phyloP scores from a whole-genome alignment of 2,113 vertebrate genomes.

The Garra rufa region DNA sequence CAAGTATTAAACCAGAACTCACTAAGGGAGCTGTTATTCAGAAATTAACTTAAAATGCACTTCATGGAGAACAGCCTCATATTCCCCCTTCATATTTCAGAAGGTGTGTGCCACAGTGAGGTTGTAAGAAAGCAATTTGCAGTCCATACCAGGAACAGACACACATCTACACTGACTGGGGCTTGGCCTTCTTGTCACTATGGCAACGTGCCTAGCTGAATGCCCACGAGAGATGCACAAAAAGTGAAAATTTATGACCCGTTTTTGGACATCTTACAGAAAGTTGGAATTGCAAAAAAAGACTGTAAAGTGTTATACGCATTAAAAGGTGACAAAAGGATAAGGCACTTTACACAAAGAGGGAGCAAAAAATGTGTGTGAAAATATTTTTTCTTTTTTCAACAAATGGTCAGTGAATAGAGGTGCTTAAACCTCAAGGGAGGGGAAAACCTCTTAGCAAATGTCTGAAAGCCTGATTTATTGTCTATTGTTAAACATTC shows the following conservation, averaged over 20 bases:
- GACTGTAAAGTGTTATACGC: background rate
- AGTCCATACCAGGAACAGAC: background rate
- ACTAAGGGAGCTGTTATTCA: background rate
- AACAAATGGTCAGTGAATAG: background rate
- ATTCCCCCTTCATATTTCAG: background rate
- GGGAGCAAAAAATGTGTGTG: background rate
- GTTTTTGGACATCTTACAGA: background rate
- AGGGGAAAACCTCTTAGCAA: background rate
- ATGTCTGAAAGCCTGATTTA: background rate
- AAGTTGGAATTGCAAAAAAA: background rate
- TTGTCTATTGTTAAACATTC: background rate
- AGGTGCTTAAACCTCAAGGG: background rate
- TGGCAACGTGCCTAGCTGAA: background rate
- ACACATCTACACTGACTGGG: background rate
- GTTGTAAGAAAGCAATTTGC: conserved; percentile 6
- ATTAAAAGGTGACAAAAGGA: conserved; percentile 18
- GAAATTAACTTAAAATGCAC: background rate
- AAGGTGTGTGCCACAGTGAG: background rate
- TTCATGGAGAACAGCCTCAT: background rate
- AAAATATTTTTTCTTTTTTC: background rate
- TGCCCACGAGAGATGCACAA: background rate
- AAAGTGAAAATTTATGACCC: conserved; percentile 7
- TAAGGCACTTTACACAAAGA: background rate
- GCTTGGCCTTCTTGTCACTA: conserved; percentile 26
- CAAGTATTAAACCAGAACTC: background rate